A percentile compares a stretch with the other conserved stretches of the same genome.
Conservation (phyloP, 2,888 invertebrate genomes). For the Achlya flavicornis region DNA sequence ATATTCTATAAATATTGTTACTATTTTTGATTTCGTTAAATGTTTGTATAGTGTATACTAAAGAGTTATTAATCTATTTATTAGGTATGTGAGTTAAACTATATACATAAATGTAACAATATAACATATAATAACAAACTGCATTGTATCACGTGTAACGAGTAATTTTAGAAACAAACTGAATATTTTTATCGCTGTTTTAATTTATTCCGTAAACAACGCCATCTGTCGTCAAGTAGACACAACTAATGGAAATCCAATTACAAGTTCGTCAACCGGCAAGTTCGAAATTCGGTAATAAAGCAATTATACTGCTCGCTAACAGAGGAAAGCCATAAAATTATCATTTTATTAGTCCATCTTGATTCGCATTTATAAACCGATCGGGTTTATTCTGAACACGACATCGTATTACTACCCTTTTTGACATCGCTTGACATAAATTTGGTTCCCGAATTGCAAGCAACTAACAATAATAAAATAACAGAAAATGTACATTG, state of each 20-base stretch:
- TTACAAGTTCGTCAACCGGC: conserved; percentile 15
- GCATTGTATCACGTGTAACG: too few relatives aligned
- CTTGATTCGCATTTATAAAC: conserved; percentile 51
- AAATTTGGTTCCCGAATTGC: neutral
- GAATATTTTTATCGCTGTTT: too few relatives aligned
- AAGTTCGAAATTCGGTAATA: conserved; percentile 45
- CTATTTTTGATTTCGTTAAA: too few relatives aligned
- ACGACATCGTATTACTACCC: conserved; percentile 9
- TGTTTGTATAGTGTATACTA: too few relatives aligned
- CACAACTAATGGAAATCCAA: conserved; percentile 19
- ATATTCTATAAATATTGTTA: too few relatives aligned
- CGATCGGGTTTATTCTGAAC: conserved; percentile 39
- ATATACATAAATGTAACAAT: too few relatives aligned
- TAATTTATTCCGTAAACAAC: conserved; percentile 23
- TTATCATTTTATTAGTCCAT: conserved; percentile 58
- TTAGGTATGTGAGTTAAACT: too few relatives aligned
- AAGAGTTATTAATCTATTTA: too few relatives aligned
- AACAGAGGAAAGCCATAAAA: conserved; percentile 52
- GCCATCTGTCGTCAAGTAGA: conserved; percentile 67
- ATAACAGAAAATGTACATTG: neutral
- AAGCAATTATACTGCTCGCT: conserved; percentile 60
- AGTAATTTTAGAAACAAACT: too few relatives aligned
- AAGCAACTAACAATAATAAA: neutral
- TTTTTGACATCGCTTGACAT: conserved; percentile 16
- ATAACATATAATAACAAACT: too few relatives aligned